Evolutionary conservation across 2,113 vertebrate genomes (phyloP), one percentile per base, ranked within the genome.

Genomic region (Malurus melanocephalus): DNA sequence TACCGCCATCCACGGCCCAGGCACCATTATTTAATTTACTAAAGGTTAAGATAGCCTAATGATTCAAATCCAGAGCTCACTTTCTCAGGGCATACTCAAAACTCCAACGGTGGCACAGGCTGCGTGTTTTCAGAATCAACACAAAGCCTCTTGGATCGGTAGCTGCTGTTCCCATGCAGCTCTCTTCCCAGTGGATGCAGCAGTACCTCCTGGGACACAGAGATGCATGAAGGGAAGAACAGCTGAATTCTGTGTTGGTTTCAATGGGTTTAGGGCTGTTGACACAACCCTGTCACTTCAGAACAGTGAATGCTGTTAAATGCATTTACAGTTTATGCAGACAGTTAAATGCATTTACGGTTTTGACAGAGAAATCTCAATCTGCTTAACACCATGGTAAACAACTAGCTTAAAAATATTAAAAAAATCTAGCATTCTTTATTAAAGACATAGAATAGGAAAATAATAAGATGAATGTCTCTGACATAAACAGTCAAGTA

Each of bases 301-400:
- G 35, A 84, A 80, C 74, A 53, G n/a, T n/a, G n/a, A n/a, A n/a
- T n/a, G n/a, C n/a, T n/a, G n/a, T n/a, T n/a, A n/a, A n/a, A n/a
- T n/a, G n/a, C n/a, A n/a, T n/a, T n/a, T n/a, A n/a, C n/a, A n/a
- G n/a, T n/a, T n/a, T n/a, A n/a, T n/a, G n/a, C n/a, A 68, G 60
- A 61, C 43, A 81, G 82, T 87, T 88, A 84, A 88, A 87, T 81
- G 79, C n/a, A n/a, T 64, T 79, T 46, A 85, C 52, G 46, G 13
- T 79, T 93, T 87, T 86, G 91, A 93, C 89, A 87, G 69, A 92
- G 67, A 68, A 78, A 79, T 57, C 55, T 88, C 83, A 72, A 20
- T 57, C 74, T 92, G 22, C 38, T 65, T 93, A 88, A 92, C 60
- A 60, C 32, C 18, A 33, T 43, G 33, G 45, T 80, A 95, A 94